Evolutionary conservation across 2,113 vertebrate genomes (phyloP), one percentile per base, ranked within the genome.

Genomic region (Corythornis madagascariensis): DNA sequence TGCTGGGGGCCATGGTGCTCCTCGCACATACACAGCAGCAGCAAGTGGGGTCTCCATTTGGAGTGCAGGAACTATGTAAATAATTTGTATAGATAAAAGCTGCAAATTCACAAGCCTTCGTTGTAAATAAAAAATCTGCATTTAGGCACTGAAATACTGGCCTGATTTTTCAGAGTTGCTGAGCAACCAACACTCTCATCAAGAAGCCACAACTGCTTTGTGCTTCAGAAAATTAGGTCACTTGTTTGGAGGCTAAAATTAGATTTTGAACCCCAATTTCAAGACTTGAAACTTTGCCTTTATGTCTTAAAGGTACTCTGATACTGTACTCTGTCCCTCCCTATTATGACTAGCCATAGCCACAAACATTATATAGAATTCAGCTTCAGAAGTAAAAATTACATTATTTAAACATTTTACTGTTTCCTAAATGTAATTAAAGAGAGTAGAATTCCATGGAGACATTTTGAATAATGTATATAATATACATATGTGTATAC

Each of bases 361-460:
- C 55, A 66, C 75, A 52, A 66, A 13, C 1, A 4, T 42, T 38
- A 47, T 4, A 9, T 14, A 45, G 48, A 91, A 52, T 28, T 76
- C 10, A 11, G 29, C 65, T 63, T 61, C 77, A 79, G 74, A 96
- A 97, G 67, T 14, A 85, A 76, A 85, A 95, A 28, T 47, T 17
- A 3, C 48, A 16, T 95, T 50, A 63, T 66, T 96, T 97, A 95
- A 96, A 92, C 72, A 88, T 87, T 89, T 94, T 67, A 78, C 63
- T 76, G 64, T 92, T 97, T 96, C 92, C 67, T 95, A 92, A 95
- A 77, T 47, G 86, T 83, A 94, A 81, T 97, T 96, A 94, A 96
- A 97, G 95, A 88, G 83, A 93, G 72, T 19, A 82, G 86, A 95
- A 95, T 89, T 95, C 95, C 85, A 67, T 38, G 22, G 96, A 96